Evolutionary conservation across 1,140 invertebrate species (phyloP).

Genomic region (Asbolus verrucosus): DNA sequence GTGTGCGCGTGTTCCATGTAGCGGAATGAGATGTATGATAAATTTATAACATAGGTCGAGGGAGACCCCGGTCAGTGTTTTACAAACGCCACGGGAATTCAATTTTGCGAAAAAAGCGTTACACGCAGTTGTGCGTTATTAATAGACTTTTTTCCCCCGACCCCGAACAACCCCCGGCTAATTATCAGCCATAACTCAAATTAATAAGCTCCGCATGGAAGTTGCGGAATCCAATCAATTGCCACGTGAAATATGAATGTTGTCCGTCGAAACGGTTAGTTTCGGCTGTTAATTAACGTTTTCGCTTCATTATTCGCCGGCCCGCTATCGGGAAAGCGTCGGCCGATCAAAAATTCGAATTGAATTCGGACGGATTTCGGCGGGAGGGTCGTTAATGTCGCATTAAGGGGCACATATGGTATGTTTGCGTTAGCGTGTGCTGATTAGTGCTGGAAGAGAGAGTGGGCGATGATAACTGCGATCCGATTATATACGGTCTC

Average conservation of each 20-base stretch:
- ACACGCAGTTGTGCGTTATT: constrained; percentile 34
- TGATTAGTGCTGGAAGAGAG: constrained; percentile 37
- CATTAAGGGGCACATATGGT: constrained; percentile 17
- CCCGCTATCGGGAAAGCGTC: no score
- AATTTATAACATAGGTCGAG: constrained; percentile 56
- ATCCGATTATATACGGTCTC: constrained; percentile 43
- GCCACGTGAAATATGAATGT: constrained; percentile 27
- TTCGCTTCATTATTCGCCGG: constrained; percentile 20
- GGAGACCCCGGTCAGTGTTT: constrained; percentile 54
- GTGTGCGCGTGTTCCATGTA: constrained; percentile 54
- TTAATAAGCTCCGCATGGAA: constrained; percentile 18
- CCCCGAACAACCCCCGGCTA: constrained; percentile 25
- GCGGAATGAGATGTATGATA: constrained; percentile 60
- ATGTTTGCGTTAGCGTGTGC: constrained; percentile 41
- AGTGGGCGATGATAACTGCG: constrained; percentile 41
- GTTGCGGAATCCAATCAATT: constrained; percentile 32
- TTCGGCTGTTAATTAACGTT: constrained; percentile 34
- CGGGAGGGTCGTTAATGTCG: background rate
- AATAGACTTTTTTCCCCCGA: constrained; percentile 13
- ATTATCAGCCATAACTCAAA: constrained; percentile 34
- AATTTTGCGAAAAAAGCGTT: constrained; percentile 50
- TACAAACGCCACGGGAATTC: constrained; percentile 51
- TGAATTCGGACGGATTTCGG: no score
- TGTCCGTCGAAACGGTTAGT: constrained; percentile 22
- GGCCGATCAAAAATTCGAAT: no score